Evolutionary conservation across 2,888 invertebrate species (phyloP).

Genomic region (Amphipoea oculea): DNA sequence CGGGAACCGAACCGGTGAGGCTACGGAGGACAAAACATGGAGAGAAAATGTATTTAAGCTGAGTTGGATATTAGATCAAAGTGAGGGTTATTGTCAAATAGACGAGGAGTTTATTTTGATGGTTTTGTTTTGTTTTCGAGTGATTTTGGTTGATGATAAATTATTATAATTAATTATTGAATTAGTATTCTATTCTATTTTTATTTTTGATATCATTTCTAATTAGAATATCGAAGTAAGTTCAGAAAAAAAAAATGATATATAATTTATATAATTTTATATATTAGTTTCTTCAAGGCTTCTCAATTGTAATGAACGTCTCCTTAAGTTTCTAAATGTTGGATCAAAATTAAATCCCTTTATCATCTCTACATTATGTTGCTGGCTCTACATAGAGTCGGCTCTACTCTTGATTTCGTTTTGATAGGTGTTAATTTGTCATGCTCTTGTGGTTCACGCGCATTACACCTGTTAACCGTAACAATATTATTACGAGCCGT

Average conservation of each 20-base stretch:
- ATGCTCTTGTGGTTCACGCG: constrained; percentile 75
- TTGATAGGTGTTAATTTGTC: constrained; percentile 86
- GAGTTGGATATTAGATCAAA: constrained; percentile 28
- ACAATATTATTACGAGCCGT: constrained; percentile 67
- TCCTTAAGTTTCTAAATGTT: not conserved
- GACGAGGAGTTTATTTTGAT: not conserved
- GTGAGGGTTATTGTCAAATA: constrained; percentile 15
- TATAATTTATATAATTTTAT: not conserved
- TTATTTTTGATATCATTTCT: not conserved
- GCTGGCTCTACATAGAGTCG: constrained; percentile 68
- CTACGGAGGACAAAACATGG: constrained; percentile 60
- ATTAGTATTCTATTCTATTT: no score
- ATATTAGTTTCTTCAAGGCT: not conserved
- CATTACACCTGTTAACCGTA: constrained; percentile 67
- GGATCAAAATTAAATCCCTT: not conserved
- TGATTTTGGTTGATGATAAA: not conserved
- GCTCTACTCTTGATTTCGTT: constrained; percentile 82
- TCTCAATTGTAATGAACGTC: not conserved
- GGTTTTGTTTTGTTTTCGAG: not conserved
- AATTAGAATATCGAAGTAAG: no score
- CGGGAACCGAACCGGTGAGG: constrained; percentile 75
- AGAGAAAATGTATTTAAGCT: constrained; percentile 36
- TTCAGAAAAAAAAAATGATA: not conserved
- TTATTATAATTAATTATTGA: no score
- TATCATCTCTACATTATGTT: constrained; percentile 55